Evolutionary conservation across 2,113 vertebrate genomes (phyloP), one percentile per base, ranked within the genome.

Genomic region (Halcyon senegalensis): DNA sequence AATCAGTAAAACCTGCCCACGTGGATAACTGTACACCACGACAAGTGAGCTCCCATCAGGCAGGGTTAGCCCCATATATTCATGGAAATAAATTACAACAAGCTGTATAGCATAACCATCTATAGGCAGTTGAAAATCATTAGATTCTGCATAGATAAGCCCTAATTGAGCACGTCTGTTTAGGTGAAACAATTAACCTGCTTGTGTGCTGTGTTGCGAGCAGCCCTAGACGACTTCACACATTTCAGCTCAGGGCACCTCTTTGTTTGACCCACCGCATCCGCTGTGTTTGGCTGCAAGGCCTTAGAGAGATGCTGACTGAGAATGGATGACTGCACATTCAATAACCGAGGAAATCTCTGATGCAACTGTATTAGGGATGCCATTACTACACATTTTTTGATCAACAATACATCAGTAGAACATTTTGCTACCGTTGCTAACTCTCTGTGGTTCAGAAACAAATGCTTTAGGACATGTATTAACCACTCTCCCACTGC

Each of bases 391-490:
- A 31, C 77, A 59, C 58, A 10, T 58, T 92, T 95, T 96, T 83
- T 91, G 74, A 79, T 94, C 89, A 94, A 77, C 75, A 91, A 12
- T 74, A 89, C 94, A 89, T 89, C 95, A 94, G 78, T 78, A 83
- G 84, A 93, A 93, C 91, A 83, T 87, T 94, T 55, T 93, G 89
- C 89, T 85, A 5, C 84, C 8, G 7, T 35, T 87, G 89, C 77
- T 87, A 84, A 77, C 33, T 75, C 89, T 87, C 74, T 79, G 93
- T 30, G 70, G 89, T 55, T 95, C 87, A 87, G 77, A 85, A 93
- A 92, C 81, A 91, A 97, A 91, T 55, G 94, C 87, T 89, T 43
- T 48, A 93, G 96, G 84, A 92, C 76, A 78, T 75, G 92, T 84
- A 58, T 53, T 62, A 35, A 35, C 69, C 33, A 13, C 44, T 9